Base-by-base conservation (phyloP, 2,113 vertebrate genomes). In the Scophthalmus maximus region DNA sequence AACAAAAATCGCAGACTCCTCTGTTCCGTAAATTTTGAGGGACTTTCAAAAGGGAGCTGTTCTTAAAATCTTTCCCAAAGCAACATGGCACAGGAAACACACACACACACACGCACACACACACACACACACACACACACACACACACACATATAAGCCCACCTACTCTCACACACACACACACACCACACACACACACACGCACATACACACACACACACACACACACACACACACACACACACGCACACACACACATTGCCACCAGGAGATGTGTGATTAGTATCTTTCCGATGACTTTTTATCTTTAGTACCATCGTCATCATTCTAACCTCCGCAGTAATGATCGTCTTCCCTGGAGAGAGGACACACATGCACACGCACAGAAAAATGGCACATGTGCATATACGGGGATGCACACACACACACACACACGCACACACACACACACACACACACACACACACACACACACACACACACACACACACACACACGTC, bases 321-420 rank as follows among this genome's bases (percentile, higher is more conserved):
- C 87, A 86, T 85, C 75, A 86, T 61, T 86, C 74, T 79, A 78
- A 87, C 76, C 66, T 84, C 80, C 29, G 44, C 73, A 63, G 22
- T 56, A 81, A 83, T 61, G 60, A 87, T 72, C 66, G 62, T 62
- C 50, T 53, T 34, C 73, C 75, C 75, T 8, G 51, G 55, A 89
- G 83, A 68, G 56, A 53, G 50, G 56, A 79, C 56, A 68, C 44
- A 51, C 69, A 49, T 6, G 22, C 53, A 53, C 1, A 30, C 46
- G n/a, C n/a, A n/a, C n/a, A n/a, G n/a, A n/a, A n/a, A n/a, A 62
- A 6, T 59, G 40, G 49, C 53, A 34, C 29, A 67, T 25, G 30
- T 66, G 44, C 53, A 67, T 68, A 76, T 59, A 67, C 36, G 53
- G 38, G 23, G 49, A 78, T 8, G 20, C 66, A 32, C 30, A 52